Evolutionary conservation across 2,797 vertebrate genomes (phyloP).

Genomic region (Buceros bicornis): DNA sequence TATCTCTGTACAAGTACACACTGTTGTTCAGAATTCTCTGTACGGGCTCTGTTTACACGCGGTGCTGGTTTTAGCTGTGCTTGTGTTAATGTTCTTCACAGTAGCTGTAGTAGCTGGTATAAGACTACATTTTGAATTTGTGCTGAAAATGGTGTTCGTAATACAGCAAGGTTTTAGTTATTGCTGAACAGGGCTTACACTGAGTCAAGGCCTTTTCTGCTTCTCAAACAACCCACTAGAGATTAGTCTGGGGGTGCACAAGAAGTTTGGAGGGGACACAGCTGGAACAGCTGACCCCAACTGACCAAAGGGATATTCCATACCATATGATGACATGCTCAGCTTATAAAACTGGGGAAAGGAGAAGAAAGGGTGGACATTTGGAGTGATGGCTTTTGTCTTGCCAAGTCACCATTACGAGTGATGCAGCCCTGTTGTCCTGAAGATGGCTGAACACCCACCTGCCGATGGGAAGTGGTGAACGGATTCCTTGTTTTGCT

Average conservation of each 20-base stretch:
- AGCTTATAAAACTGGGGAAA: background rate
- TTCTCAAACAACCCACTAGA: rapidly evolving
- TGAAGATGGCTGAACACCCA: too few relatives aligned
- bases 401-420: rapidly evolving
- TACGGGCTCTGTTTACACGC: background rate
- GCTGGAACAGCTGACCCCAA: too few relatives aligned
- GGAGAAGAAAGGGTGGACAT: too few relatives aligned
- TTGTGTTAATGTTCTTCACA: background rate
- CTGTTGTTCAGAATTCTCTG: background rate
- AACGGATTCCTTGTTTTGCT: too few relatives aligned
- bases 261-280: too few relatives aligned
- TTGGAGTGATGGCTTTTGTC: too few relatives aligned
- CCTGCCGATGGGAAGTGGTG: too few relatives aligned
- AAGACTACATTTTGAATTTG: background rate
- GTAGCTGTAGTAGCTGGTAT: background rate
- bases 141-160: background rate
- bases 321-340: background rate
- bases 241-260: too few relatives aligned
- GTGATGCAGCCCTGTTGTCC: background rate
- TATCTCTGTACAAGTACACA: background rate
- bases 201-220: background rate
- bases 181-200: background rate
- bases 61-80: background rate
- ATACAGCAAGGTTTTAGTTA: too few relatives aligned
- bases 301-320: too few relatives aligned